phyloP scores from a whole-genome alignment of 2,888 invertebrate genomes.

The Phengaris arion region DNA sequence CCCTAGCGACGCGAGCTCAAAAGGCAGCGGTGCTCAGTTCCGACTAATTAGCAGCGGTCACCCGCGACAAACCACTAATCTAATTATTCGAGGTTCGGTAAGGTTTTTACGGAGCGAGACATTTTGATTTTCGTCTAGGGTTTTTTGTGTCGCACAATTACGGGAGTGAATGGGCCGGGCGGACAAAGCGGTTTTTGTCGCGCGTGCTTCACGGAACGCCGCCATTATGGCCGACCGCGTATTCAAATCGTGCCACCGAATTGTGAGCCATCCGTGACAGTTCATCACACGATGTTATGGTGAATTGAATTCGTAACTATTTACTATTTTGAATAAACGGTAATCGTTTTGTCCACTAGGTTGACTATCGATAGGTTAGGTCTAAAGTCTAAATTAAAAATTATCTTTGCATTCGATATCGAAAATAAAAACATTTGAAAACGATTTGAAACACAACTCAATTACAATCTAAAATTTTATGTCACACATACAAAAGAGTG shows the following conservation, averaged over 20 bases:
- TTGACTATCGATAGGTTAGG: no score
- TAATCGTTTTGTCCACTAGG: no score
- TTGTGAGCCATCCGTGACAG: conserved; percentile 35
- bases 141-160: conserved; percentile 75
- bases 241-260: conserved; percentile 50
- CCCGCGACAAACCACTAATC: conserved; percentile 51
- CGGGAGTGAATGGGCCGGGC: conserved; percentile 61
- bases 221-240: conserved; percentile 40
- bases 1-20: conserved; percentile 8
- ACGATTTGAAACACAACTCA: not conserved
- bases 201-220: conserved; percentile 64
- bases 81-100: conserved; percentile 66
- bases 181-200: conserved; percentile 50
- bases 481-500: not conserved
- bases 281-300: not conserved
- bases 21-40: conserved; percentile 36
- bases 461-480: conserved; percentile 1
- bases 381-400: not conserved
- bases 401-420: not conserved
- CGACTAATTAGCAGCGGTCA: conserved; percentile 36
- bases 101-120: conserved; percentile 59
- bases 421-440: not conserved
- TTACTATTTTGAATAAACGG: not conserved
- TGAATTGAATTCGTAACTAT: not conserved
- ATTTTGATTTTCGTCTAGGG: conserved; percentile 69